phyloP scores from a whole-genome alignment of 2,113 vertebrate genomes.

The Phyllostomus hastatus region DNA sequence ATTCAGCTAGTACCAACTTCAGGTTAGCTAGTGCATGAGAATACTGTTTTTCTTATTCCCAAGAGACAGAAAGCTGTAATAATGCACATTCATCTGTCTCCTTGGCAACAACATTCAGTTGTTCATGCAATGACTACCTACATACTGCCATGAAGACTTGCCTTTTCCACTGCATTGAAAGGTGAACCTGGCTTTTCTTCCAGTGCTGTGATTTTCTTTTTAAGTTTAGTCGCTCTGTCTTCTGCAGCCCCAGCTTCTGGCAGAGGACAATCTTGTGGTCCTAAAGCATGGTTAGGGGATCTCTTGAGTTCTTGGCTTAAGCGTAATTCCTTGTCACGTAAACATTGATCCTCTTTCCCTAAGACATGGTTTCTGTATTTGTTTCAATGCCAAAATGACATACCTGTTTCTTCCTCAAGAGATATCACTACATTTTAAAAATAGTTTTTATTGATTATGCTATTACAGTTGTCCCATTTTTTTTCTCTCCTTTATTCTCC shows the following conservation, averaged over 20 bases:
- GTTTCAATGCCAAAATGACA: slow-evolving; percentile 91
- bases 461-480: too few species aligned
- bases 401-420: slow-evolving; percentile 93
- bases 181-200: slow-evolving; percentile 86
- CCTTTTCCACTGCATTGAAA: slow-evolving; percentile 88
- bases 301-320: slow-evolving; percentile 88
- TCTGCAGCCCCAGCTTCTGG: slow-evolving; percentile 86
- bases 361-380: slow-evolving; percentile 92
- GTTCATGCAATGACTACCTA: slow-evolving; percentile 92
- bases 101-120: slow-evolving; percentile 83
- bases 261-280: slow-evolving; percentile 90
- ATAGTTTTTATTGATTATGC: too few species aligned
- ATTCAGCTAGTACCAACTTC: slow-evolving; percentile 94
- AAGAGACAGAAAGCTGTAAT: slow-evolving; percentile 82
- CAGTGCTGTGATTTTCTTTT: slow-evolving; percentile 82
- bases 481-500: too few species aligned
- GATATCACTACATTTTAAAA: slow-evolving; percentile 83
- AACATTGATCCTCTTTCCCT: slow-evolving; percentile 84
- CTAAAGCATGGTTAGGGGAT: slow-evolving; percentile 87
- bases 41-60: slow-evolving; percentile 91
- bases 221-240: slow-evolving; percentile 87
- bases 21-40: slow-evolving; percentile 87
- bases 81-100: slow-evolving; percentile 85
- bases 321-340: slow-evolving; percentile 86
- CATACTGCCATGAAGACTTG: slow-evolving; percentile 89